phyloP scores from a whole-genome alignment of 2,113 vertebrate species.

The Pterophyllum scalare region DNA sequence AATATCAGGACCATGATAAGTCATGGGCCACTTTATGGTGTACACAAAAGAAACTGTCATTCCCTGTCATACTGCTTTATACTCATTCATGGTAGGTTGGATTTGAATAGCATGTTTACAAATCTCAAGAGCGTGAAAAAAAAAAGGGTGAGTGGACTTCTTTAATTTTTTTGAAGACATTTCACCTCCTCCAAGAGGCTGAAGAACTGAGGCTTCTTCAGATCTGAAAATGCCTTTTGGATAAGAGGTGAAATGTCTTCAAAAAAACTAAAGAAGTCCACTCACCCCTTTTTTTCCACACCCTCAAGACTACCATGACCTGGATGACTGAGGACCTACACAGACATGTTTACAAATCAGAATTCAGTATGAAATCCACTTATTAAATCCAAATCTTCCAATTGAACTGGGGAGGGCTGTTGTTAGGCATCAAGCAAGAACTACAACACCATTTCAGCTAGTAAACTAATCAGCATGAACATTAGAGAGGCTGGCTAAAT shows the following conservation, averaged over 20 bases:
- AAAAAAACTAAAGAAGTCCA: too few relatives aligned
- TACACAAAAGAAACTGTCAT: too few relatives aligned
- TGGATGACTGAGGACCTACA: too few relatives aligned
- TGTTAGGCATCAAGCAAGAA: not conserved
- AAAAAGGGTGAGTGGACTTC: too few relatives aligned
- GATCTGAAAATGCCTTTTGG: too few relatives aligned
- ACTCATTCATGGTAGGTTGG: not conserved
- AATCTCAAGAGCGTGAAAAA: not conserved
- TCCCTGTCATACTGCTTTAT: not conserved
- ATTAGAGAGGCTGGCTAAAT: not conserved
- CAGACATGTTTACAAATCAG: not conserved
- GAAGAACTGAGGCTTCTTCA: too few relatives aligned
- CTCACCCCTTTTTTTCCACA: too few relatives aligned
- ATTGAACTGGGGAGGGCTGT: not conserved
- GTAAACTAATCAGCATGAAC: not conserved
- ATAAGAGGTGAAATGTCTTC: too few relatives aligned
- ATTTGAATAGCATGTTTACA: not conserved
- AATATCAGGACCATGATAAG: not conserved
- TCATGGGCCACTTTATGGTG: too few relatives aligned
- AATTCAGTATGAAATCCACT: not conserved
- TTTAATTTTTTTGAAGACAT: too few relatives aligned
- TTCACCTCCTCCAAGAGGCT: too few relatives aligned
- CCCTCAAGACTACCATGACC: too few relatives aligned
- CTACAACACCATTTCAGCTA: not conserved
- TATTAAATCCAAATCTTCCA: not conserved